Base-by-base conservation (phyloP, 2,888 invertebrate genomes). In the Agrotis exclamationis region DNA sequence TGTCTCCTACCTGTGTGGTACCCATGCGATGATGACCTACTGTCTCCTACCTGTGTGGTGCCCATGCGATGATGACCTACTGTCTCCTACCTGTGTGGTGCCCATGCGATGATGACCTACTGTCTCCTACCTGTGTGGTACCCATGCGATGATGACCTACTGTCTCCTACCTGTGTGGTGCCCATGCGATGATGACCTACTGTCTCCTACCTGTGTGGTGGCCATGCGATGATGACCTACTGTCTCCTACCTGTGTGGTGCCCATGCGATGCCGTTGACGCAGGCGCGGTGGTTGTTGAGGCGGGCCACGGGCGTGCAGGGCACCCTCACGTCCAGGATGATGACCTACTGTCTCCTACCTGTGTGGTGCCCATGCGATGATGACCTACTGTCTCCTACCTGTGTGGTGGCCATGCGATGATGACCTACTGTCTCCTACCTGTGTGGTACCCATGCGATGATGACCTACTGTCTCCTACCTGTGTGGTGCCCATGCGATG, bases 1-100 rank as follows among this genome's bases (percentile, higher is more conserved):
- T n/a, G n/a, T n/a, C 13, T 39, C 13, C 6, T 88, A 97, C 88
- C 99, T 99, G 96, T 99, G 99, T 73, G 99, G 99, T 44, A 99
- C 99, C 99, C 99, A 99, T 24, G 99, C 99, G 90, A 99, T 99
- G 84, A n/a, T n/a, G n/a, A n/a, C n/a, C n/a, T n/a, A n/a, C n/a
- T n/a, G n/a, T n/a, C 13, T 39, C 13, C 6, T 88, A 97, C 88
- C 99, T 99, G 96, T 99, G 99, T 73, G 99, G 99, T 44, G 99
- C 99, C 99, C 99, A 99, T 24, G 99, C 99, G 90, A 99, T 99
- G 84, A n/a, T n/a, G n/a, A n/a, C n/a, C n/a, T n/a, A n/a, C n/a
- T n/a, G n/a, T n/a, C 13, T 39, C 13, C 6, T 88, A 97, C 88
- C 99, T 99, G 96, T 99, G 99, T 73, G 99, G 99, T 44, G 99